phyloP scores from a whole-genome alignment of 2,888 invertebrate genomes.

The Plagodis pulveraria region DNA sequence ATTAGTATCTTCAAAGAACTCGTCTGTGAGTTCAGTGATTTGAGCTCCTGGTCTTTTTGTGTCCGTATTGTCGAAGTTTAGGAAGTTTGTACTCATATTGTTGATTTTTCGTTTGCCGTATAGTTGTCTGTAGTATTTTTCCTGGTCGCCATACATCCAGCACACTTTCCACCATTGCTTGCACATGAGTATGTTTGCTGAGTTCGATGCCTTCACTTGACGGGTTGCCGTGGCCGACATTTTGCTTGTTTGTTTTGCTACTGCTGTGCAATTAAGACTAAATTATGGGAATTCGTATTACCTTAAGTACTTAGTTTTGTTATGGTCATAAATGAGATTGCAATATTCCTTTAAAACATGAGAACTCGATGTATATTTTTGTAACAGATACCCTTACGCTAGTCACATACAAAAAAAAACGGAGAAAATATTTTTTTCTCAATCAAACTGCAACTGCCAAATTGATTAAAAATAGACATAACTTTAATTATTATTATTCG shows the following conservation, averaged over 20 bases:
- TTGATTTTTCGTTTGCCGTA: constrained; percentile 87
- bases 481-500: no score
- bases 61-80: constrained; percentile 66
- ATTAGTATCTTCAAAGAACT: constrained; percentile 73
- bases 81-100: constrained; percentile 64
- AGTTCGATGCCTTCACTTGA: constrained; percentile 81
- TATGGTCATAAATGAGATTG: constrained; percentile 19
- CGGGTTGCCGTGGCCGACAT: constrained; percentile 82
- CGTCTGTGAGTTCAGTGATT: constrained; percentile 79
- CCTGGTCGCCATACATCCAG: constrained; percentile 94
- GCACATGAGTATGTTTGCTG: constrained; percentile 92
- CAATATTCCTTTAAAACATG: constrained; percentile 1
- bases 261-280: constrained; percentile 32
- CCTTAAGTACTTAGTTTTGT: constrained; percentile 3
- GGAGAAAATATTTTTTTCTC: no score
- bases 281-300: constrained; percentile 32
- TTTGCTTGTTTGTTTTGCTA: constrained; percentile 45
- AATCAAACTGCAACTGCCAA: no score
- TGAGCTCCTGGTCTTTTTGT: constrained; percentile 77
- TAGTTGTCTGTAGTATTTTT: constrained; percentile 93
- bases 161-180: constrained; percentile 96
- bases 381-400: neutral
- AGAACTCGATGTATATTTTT: no score
- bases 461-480: no score
- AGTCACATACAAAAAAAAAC: no score